Percentiles rank a stretch among this genome's conserved stretches.
phyloP scores from a whole-genome alignment of 2,797 vertebrate species.

The Sebastes wilsoni region DNA sequence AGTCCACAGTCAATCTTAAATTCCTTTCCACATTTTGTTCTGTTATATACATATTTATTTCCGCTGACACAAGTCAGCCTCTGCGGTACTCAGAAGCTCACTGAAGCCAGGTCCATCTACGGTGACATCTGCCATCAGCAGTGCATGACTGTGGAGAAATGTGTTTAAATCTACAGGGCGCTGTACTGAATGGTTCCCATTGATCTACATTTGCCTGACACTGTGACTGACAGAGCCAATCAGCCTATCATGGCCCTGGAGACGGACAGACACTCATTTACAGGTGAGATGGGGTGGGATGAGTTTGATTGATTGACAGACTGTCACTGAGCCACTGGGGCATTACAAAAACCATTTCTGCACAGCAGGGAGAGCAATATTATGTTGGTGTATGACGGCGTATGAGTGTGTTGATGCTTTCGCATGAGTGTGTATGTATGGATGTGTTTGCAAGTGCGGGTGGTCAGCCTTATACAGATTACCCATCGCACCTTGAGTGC shows the following conservation, averaged over 20 bases:
- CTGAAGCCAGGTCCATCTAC: constrained; percentile 67
- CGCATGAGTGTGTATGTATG: constrained; percentile 30
- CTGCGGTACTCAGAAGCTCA: constrained; percentile 63
- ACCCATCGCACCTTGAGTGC: constrained; percentile 65
- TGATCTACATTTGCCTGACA: constrained; percentile 79
- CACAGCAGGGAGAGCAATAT: constrained; percentile 55
- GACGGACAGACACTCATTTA: constrained; percentile 78
- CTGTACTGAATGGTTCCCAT: constrained; percentile 67
- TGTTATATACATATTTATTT: constrained; percentile 57
- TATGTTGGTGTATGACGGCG: constrained; percentile 41
- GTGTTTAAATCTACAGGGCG: constrained; percentile 63
- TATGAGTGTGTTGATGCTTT: constrained; percentile 28
- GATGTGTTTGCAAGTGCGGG: constrained; percentile 37
- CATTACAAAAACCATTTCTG: constrained; percentile 64
- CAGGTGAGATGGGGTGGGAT: constrained; percentile 73
- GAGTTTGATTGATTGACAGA: constrained; percentile 75
- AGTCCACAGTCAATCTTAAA: background rate
- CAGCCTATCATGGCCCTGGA: constrained; percentile 78
- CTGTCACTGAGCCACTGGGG: constrained; percentile 76
- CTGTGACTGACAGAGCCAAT: constrained; percentile 80
- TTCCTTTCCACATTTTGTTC: background rate
- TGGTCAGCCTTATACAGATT: constrained; percentile 71
- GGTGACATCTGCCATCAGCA: constrained; percentile 77
- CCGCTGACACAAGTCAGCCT: constrained; percentile 37
- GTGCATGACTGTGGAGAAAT: constrained; percentile 77